Conservation (phyloP, 2,797 vertebrate species). For the Takifugu rubripes region DNA sequence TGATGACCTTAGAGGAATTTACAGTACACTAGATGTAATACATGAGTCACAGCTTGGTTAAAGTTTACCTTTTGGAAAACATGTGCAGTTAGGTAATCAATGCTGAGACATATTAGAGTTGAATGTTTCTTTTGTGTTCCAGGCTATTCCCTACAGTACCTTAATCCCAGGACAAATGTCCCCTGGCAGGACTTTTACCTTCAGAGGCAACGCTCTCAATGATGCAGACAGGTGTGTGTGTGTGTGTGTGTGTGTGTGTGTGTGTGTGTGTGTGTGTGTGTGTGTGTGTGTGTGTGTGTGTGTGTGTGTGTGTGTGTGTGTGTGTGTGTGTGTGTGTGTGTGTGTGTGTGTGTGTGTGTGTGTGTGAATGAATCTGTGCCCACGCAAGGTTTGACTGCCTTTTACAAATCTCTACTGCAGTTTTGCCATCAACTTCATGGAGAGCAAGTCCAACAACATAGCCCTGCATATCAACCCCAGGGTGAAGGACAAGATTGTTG, state of each 20-base stretch:
- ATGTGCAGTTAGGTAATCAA: background rate
- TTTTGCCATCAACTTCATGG: constrained; percentile 75
- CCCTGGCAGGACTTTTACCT: constrained; percentile 76
- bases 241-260: background rate
- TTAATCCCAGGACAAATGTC: constrained; percentile 77
- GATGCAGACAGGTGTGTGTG: constrained; percentile 51
- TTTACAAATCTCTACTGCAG: constrained; percentile 52
- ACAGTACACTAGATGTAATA: too few species aligned
- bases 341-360: constrained; percentile 28
- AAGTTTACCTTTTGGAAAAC: too few species aligned
- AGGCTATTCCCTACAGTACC: constrained; percentile 74
- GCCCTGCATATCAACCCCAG: constrained; percentile 80
- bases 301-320: background rate
- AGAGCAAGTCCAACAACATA: constrained; percentile 57
- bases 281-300: background rate
- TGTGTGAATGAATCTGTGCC: background rate
- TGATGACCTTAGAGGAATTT: too few species aligned
- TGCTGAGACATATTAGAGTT: background rate
- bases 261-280: background rate
- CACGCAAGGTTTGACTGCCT: too few species aligned
- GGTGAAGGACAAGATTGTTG: constrained; percentile 54
- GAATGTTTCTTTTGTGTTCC: constrained; percentile 1
- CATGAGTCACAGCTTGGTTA: too few species aligned
- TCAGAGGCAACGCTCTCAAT: constrained; percentile 74
- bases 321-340: background rate